Evolutionary conservation across 1,140 invertebrate species (phyloP).

Genomic region (Nilaparvata lugens): DNA sequence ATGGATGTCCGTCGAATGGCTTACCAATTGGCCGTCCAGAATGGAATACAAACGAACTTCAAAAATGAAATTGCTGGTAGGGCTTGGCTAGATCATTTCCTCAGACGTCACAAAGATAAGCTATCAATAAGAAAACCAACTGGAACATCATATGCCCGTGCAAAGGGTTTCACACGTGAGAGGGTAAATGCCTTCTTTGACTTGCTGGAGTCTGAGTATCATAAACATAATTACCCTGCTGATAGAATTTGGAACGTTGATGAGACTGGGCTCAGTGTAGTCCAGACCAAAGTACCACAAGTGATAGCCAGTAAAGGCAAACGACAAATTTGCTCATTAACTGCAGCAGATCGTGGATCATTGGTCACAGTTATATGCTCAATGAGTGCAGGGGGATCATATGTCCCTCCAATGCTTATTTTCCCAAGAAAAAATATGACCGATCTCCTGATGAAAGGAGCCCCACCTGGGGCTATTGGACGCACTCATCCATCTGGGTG

Average conservation of each 20-base stretch:
- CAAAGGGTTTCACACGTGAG: slow-evolving; percentile 30
- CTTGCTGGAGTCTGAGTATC: slow-evolving; percentile 19
- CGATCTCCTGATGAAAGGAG: slow-evolving; percentile 29
- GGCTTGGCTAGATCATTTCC: slow-evolving; percentile 25
- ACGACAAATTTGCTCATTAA: slow-evolving; percentile 27
- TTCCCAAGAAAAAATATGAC: slow-evolving; percentile 27
- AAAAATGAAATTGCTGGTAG: slow-evolving; percentile 23
- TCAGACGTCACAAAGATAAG: slow-evolving; percentile 16
- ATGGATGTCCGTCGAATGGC: slow-evolving; percentile 22
- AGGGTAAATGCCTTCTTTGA: slow-evolving; percentile 29
- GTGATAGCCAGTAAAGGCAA: slow-evolving; percentile 22
- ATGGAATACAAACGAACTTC: slow-evolving; percentile 23
- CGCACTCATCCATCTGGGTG: slow-evolving; percentile 28
- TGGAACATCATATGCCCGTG: slow-evolving; percentile 31
- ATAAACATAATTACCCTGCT: slow-evolving; percentile 20
- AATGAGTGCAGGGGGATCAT: slow-evolving; percentile 32
- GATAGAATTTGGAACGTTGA: slow-evolving; percentile 32
- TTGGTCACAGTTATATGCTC: slow-evolving; percentile 24
- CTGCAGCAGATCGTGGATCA: slow-evolving; percentile 27
- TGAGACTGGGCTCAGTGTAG: slow-evolving; percentile 15
- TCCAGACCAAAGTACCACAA: slow-evolving; percentile 18
- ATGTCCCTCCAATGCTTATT: slow-evolving; percentile 32
- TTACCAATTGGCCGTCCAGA: slow-evolving; percentile 20
- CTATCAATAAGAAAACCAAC: slow-evolving; percentile 31
- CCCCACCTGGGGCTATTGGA: slow-evolving; percentile 30